phyloP scores from a whole-genome alignment of 2,797 vertebrate species.

The Percopsis omiscomaycus region DNA sequence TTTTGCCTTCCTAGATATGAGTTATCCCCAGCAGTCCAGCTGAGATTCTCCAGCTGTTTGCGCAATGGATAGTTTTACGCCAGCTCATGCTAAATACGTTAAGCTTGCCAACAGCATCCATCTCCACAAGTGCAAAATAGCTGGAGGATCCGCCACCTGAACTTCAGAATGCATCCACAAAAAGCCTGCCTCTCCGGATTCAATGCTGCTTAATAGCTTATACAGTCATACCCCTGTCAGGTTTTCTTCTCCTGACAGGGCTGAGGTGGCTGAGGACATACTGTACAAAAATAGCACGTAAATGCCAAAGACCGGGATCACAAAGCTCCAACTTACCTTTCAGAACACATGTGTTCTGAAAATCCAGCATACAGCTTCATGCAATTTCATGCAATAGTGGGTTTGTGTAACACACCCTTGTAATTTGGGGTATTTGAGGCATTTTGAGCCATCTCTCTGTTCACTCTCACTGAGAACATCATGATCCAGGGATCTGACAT shows the following conservation, averaged over 20 bases:
- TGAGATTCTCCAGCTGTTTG: conserved; percentile 72
- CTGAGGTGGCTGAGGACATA: neutral
- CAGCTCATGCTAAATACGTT: conserved; percentile 60
- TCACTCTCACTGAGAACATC: conserved; percentile 29
- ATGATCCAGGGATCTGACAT: conserved; percentile 48
- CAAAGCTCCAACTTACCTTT: neutral
- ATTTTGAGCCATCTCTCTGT: conserved; percentile 33
- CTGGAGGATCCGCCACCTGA: conserved; percentile 43
- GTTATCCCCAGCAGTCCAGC: conserved; percentile 67
- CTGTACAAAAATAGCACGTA: conserved; percentile 7
- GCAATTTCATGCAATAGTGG: neutral
- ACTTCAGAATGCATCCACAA: conserved; percentile 38
- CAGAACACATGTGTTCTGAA: neutral
- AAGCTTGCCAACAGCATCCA: conserved; percentile 48
- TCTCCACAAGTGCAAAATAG: conserved; percentile 43
- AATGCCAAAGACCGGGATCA: neutral
- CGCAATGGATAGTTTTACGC: conserved; percentile 66
- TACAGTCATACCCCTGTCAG: neutral
- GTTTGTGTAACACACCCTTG: conserved; percentile 7
- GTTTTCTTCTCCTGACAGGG: neutral
- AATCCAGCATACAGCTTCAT: neutral
- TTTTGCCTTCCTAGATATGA: conserved; percentile 68
- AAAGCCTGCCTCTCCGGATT: conserved; percentile 28
- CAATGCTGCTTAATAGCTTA: neutral
- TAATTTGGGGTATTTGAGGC: conserved; percentile 27